Conservation (phyloP, 2,888 invertebrate genomes). For the Scaptomyza caliginosa region DNA sequence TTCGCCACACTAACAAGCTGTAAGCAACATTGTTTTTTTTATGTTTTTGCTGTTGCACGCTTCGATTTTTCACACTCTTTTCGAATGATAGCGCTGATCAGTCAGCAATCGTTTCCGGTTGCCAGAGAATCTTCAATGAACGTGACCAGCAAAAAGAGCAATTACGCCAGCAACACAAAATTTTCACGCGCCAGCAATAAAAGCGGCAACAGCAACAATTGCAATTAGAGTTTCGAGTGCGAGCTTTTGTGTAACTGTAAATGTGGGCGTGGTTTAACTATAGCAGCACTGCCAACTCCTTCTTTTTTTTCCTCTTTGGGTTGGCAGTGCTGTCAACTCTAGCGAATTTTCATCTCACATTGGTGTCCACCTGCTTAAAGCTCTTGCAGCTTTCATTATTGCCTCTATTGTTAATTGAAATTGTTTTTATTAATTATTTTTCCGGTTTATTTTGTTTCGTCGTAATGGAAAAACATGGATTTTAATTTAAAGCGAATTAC, state of each 20-base stretch:
- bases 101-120: conserved; percentile 54
- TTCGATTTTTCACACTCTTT: conserved; percentile 52
- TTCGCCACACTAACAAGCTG: not conserved
- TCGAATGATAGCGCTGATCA: conserved; percentile 28
- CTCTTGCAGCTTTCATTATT: not conserved
- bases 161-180: conserved; percentile 36
- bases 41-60: conserved; percentile 15
- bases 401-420: conserved; percentile 56
- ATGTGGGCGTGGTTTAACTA: conserved; percentile 54
- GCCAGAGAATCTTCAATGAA: conserved; percentile 52
- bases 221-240: conserved; percentile 35
- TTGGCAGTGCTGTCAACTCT: conserved; percentile 56
- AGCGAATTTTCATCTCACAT: conserved; percentile 1
- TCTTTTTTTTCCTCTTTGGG: not conserved
- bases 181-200: conserved; percentile 55
- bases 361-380: conserved; percentile 22
- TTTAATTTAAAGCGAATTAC: conserved; percentile 31
- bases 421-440: conserved; percentile 53
- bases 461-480: conserved; percentile 27
- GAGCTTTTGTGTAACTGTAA: conserved; percentile 43
- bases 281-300: conserved; percentile 30
- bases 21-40: not conserved
- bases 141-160: conserved; percentile 54
- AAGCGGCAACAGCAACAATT: conserved; percentile 31
- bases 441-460: conserved; percentile 1